Base-by-base conservation (phyloP, 2,888 invertebrate genomes). In the Apodemia duryi region DNA sequence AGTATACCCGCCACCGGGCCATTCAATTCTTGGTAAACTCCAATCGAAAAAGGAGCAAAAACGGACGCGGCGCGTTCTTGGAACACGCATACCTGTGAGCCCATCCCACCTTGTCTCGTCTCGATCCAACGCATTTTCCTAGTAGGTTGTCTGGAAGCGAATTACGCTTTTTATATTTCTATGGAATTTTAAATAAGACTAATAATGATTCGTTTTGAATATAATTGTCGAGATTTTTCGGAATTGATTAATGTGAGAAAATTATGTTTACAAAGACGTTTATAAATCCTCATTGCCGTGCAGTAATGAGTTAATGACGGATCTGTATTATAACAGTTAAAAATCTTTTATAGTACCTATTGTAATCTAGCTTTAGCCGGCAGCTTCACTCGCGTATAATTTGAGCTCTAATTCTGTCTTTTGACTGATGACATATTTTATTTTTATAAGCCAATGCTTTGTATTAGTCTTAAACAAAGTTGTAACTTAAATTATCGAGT, bases 31-130 rank as follows among this genome's bases (percentile, higher is more conserved):
- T 74, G 79, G 91, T 91, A 91, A 86, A 86, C 83, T 88, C 81
- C 84, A 88, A 88, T 88, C 90, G 88, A 91, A 91, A 91, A 91
- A 91, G 87, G 85, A 89, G 86, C 90, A 91, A 91, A 91, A 91
- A 91, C 86, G 80, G 74, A 76, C 84, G 81, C 81, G 80, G 81
- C 82, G 76, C 78, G 82, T 91, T 91, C 91, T 79, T 77, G 87
- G 91, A 91, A 91, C 80, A 84, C 83, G 83, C 88, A 84, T 91
- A 91, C 91, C 91, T 90, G 89, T 86, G 86, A 83, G 77, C 69
- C 77, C 80, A 81, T 82, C 83, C 85, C 80, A 85, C 86, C 86
- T 86, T 84, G 80, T 79, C 81, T 54, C 52, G 41, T 60, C 63
- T 63, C 65, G 67, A 63, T 67, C 65, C 63, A 63, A 66, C 63